These are phyloP conservation scores for Drosophila parvula DNA, from an alignment of 1,140 invertebrate species.

Conservation along the genomic window DNA sequence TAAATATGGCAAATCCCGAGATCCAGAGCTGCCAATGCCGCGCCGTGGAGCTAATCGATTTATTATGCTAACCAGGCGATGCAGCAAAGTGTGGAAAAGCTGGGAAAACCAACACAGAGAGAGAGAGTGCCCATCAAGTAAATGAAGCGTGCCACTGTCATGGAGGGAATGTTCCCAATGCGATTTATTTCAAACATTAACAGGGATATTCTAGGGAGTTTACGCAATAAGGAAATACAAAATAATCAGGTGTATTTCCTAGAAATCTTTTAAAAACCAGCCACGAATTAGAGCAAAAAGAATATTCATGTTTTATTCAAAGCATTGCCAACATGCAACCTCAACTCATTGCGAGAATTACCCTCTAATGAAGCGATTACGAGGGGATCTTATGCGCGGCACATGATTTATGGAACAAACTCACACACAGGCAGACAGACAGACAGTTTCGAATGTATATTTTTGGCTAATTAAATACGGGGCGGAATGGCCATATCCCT, in stretches of 20 bases:
- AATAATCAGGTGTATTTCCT: neutral
- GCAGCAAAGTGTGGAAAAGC: constrained; percentile 68
- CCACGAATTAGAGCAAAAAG: too few species aligned
- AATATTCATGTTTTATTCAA: neutral
- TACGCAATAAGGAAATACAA: too few species aligned
- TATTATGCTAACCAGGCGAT: constrained; percentile 81
- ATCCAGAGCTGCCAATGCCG: constrained; percentile 6
- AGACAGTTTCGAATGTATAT: constrained; percentile 18
- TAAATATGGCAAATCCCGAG: constrained; percentile 75
- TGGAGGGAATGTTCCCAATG: neutral
- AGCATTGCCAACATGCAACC: too few species aligned
- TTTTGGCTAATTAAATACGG: constrained; percentile 71
- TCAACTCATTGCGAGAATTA: neutral
- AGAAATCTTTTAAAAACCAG: neutral
- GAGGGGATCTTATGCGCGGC: constrained; percentile 6
- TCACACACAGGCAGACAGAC: neutral
- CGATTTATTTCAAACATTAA: constrained; percentile 23
- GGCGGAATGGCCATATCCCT: constrained; percentile 33
- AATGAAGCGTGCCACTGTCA: constrained; percentile 60
- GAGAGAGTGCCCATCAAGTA: constrained; percentile 40
- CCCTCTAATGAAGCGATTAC: constrained; percentile 19
- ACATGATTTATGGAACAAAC: constrained; percentile 61
- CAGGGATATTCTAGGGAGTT: neutral
- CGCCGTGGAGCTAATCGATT: constrained; percentile 73
- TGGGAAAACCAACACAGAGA: constrained; percentile 2